Evolutionary conservation across 2,797 vertebrate species (phyloP).

Genomic region (Melanogrammus aeglefinus): DNA sequence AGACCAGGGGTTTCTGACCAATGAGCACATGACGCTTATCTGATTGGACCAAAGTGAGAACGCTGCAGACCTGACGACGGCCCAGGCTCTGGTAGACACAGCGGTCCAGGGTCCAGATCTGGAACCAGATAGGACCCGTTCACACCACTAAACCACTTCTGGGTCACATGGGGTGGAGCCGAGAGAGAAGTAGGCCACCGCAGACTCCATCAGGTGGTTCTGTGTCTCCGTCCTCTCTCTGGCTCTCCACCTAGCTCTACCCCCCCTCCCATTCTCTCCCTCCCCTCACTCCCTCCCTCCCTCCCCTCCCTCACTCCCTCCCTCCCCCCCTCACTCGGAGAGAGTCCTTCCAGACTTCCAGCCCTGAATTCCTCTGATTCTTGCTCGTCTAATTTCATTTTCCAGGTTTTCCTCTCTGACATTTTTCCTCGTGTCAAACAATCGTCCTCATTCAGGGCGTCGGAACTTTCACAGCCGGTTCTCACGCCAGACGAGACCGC

Average conservation of each 20-base stretch:
- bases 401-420: not conserved
- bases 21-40: too few relatives aligned
- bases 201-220: not conserved
- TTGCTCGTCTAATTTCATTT: not conserved
- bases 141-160: not conserved
- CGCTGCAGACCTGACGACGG: too few relatives aligned
- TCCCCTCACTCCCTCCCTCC: not conserved
- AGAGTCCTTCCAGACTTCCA: too few relatives aligned
- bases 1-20: too few relatives aligned
- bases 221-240: constrained; percentile 3
- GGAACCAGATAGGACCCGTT: not conserved
- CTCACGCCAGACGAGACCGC: not conserved
- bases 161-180: not conserved
- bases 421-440: not conserved
- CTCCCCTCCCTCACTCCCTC: not conserved
- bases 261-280: not conserved
- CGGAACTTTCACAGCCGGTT: not conserved
- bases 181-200: not conserved
- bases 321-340: not conserved
- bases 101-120: not conserved
- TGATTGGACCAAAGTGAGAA: too few relatives aligned
- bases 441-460: not conserved
- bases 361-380: not conserved
- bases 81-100: too few relatives aligned
- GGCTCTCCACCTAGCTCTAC: not conserved